phyloP scores from a whole-genome alignment of 23 tunicate species.

The Halocynthia aurantium region DNA sequence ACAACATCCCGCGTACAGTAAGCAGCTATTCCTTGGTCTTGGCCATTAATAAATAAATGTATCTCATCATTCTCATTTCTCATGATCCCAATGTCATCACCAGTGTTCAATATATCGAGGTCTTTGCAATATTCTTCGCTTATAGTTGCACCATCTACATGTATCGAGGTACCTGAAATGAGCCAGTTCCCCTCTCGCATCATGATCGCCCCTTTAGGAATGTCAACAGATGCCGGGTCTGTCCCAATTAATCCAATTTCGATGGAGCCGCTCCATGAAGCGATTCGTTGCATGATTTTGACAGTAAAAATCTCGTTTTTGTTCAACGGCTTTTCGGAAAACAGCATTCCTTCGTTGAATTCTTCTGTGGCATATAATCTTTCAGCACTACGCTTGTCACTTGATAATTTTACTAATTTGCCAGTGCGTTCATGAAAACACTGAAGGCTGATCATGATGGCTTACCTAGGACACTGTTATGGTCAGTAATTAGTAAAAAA shows the following conservation, averaged over 20 bases:
- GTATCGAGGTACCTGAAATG: neutral
- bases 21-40: constrained; percentile 7
- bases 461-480: too few relatives aligned
- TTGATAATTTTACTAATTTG: neutral
- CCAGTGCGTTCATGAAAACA: neutral
- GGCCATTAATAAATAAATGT: neutral
- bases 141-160: constrained; percentile 1
- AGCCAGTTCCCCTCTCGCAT: constrained; percentile 4
- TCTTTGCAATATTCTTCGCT: constrained; percentile 2
- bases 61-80: constrained; percentile 1
- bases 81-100: neutral
- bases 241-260: constrained; percentile 3
- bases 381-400: neutral
- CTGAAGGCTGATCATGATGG: neutral
- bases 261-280: constrained; percentile 8
- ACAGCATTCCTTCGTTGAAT: constrained; percentile 5
- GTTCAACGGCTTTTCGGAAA: constrained; percentile 13
- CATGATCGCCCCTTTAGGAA: neutral
- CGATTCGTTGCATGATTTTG: neutral
- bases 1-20: neutral
- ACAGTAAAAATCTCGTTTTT: neutral
- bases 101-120: neutral
- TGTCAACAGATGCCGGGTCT: neutral
- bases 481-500: too few relatives aligned
- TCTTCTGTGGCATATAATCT: neutral